Percentiles rank a stretch among this genome's conserved stretches.
Conservation (phyloP, 2,888 invertebrate genomes). For the Chrysolina oricalcia region DNA sequence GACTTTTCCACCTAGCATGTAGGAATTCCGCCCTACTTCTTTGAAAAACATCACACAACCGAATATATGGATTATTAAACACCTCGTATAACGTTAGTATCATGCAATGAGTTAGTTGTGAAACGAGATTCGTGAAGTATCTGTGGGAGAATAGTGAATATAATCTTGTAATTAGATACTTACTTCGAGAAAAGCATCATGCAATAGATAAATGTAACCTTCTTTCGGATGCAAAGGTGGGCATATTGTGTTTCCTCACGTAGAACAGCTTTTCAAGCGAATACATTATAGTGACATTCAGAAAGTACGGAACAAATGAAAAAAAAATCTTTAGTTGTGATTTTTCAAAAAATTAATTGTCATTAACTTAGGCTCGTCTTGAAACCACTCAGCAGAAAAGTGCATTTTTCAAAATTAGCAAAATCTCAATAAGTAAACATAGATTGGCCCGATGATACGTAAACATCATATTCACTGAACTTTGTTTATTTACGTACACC, state of each 20-base stretch:
- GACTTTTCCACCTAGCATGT: conserved; percentile 12
- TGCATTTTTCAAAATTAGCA: no score
- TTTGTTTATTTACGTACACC: no score
- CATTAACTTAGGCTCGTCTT: no score
- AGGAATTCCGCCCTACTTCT: conserved; percentile 33
- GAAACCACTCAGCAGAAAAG: no score
- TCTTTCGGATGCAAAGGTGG: not conserved
- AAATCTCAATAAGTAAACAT: no score
- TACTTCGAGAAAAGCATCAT: conserved; percentile 15
- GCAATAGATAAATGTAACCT: conserved; percentile 7
- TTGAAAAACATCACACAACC: conserved; percentile 23
- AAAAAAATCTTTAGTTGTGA: no score
- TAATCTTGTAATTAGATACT: conserved; percentile 34
- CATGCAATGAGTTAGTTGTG: conserved; percentile 47
- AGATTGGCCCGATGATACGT: no score
- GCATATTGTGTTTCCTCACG: not conserved
- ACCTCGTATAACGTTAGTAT: conserved; percentile 42
- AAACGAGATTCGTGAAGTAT: conserved; percentile 34
- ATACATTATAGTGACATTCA: no score
- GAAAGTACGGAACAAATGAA: no score
- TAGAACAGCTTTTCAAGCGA: no score
- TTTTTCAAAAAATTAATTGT: no score
- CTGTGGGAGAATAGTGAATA: conserved; percentile 30
- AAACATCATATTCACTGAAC: no score
- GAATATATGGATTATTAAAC: conserved; percentile 36